Conservation (phyloP, 2,888 invertebrate species). For the Galeruca laticollis region DNA sequence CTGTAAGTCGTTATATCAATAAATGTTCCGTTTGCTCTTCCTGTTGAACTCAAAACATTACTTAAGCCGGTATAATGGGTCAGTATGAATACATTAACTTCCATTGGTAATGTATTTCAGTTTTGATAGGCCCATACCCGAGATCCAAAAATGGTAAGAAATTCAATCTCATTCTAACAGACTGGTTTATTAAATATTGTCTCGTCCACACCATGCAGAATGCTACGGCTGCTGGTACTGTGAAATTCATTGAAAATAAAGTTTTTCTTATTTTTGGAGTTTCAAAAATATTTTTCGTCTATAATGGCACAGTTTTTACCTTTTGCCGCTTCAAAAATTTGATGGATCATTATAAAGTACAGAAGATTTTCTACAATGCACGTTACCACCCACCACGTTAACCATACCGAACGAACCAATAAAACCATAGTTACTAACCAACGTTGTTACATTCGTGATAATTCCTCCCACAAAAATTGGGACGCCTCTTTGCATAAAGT, state of each 20-base stretch:
- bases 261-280: slow-evolving; percentile 42
- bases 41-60: no score
- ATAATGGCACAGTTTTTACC: slow-evolving; percentile 39
- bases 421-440: slow-evolving; percentile 54
- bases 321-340: slow-evolving; percentile 38
- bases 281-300: slow-evolving; percentile 30
- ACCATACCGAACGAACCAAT: slow-evolving; percentile 58
- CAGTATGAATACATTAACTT: no score
- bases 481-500: slow-evolving; percentile 33
- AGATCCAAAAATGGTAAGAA: slow-evolving; percentile 18
- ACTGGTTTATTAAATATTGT: slow-evolving; percentile 24
- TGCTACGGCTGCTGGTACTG: slow-evolving; percentile 24
- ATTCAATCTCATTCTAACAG: slow-evolving; percentile 11
- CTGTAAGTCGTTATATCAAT: no score
- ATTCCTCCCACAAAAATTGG: slow-evolving; percentile 41
- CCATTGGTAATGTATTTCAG: slow-evolving; percentile 37
- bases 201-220: slow-evolving; percentile 11
- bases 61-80: no score
- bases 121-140: slow-evolving; percentile 43
- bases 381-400: slow-evolving; percentile 58
- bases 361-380: no score
- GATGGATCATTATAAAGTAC: slow-evolving; percentile 40
- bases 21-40: no score
- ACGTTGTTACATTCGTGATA: slow-evolving; percentile 36
- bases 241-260: slow-evolving; percentile 40